A percentile compares a stretch with the other conserved stretches of the same genome.
Evolutionary conservation across 2,113 vertebrate species (phyloP).

Genomic region (Centropus bengalensis): DNA sequence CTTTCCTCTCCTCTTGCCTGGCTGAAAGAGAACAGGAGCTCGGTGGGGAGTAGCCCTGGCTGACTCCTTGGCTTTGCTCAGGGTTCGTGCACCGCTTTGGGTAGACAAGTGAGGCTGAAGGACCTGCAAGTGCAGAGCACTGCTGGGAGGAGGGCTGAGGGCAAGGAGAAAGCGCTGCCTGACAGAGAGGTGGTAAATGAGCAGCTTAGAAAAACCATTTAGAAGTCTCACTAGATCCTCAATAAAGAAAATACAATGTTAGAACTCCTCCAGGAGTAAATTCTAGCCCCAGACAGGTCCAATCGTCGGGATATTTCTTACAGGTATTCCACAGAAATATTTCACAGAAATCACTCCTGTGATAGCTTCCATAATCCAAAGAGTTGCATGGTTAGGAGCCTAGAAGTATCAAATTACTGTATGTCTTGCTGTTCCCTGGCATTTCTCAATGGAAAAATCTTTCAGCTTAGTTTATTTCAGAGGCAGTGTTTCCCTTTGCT

Average conservation of each 20-base stretch:
- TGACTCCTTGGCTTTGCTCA: not conserved
- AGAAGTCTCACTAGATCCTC: not conserved
- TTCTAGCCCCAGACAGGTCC: not conserved
- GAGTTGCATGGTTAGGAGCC: not conserved
- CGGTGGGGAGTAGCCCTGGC: accelerated
- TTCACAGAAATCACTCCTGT: not conserved
- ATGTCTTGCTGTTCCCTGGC: not conserved
- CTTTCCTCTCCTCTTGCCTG: not conserved
- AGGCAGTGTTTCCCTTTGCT: not conserved
- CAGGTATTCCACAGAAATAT: not conserved
- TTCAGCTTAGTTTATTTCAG: not conserved
- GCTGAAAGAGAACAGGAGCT: not conserved
- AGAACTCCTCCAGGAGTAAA: not conserved
- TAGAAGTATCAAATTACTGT: not conserved
- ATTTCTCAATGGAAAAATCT: not conserved
- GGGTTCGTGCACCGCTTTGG: not conserved
- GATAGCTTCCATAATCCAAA: not conserved
- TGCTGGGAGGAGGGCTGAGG: not conserved
- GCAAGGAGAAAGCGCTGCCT: not conserved
- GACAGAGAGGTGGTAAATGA: not conserved
- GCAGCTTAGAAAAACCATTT: not conserved
- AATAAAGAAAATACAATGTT: not conserved
- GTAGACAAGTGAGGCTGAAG: not conserved
- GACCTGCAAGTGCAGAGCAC: not conserved
- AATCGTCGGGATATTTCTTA: not conserved